Conservation (phyloP, 1,140 invertebrate genomes). For the Anoplophora glabripennis region DNA sequence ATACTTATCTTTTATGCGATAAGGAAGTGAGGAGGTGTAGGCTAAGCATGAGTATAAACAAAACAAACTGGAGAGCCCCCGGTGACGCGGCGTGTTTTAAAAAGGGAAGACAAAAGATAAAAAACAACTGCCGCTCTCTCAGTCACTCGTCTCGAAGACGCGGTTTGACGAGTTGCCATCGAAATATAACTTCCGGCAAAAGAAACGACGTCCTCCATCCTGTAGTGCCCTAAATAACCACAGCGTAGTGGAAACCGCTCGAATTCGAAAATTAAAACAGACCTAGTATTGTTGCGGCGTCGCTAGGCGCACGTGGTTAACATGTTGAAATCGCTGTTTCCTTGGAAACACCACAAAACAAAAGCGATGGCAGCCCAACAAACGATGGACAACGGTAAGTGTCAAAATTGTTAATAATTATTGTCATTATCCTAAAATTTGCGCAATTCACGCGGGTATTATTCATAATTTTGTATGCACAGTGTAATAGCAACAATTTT, state of each 20-base stretch:
- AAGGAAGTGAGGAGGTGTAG: too few relatives aligned
- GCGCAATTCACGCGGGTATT: not conserved
- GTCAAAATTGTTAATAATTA: constrained; percentile 19
- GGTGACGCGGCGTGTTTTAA: too few relatives aligned
- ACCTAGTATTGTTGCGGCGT: constrained; percentile 6
- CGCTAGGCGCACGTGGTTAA: constrained; percentile 29
- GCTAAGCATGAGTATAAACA: too few relatives aligned
- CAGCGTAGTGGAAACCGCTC: not conserved
- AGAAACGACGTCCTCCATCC: too few relatives aligned
- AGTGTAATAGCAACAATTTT: not conserved
- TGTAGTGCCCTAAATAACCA: too few relatives aligned
- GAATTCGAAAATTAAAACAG: not conserved
- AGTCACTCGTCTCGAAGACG: too few relatives aligned
- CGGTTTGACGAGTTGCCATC: too few relatives aligned
- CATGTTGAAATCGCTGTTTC: constrained; percentile 44
- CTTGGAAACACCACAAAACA: constrained; percentile 48
- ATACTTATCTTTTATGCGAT: too few relatives aligned
- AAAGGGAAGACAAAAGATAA: too few relatives aligned
- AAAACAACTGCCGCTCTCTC: too few relatives aligned
- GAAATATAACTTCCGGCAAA: too few relatives aligned
- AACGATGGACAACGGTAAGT: constrained; percentile 43
- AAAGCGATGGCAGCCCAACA: constrained; percentile 40
- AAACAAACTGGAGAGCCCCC: too few relatives aligned
- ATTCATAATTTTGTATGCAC: not conserved
- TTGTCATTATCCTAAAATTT: not conserved